Percentiles rank a stretch among this genome's conserved stretches.
phyloP scores from a whole-genome alignment of 2,113 vertebrate genomes.

The Bos taurus region ARS-UCD2.0 NC_037338.1:56008501-56009000 shows the following conservation, averaged over 20 bases:
- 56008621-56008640: background rate
- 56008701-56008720: background rate
- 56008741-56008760: background rate
- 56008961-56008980: background rate
- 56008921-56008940: background rate
- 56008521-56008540: background rate
- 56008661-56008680: background rate
- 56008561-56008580: background rate
- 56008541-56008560: background rate
- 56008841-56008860: background rate
- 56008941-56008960: background rate
- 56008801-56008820: background rate
- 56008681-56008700: background rate
- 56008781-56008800: background rate
- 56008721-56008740: background rate
- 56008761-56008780: background rate
- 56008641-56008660: background rate
- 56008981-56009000: background rate
- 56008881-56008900: background rate
- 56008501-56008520: background rate
- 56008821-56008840: background rate
- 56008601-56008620: background rate
- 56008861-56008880: background rate
- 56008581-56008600: background rate
- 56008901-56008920: background rate